Evolutionary conservation across 2,888 invertebrate genomes (phyloP).

Genomic region (Augochlorella aurata): DNA sequence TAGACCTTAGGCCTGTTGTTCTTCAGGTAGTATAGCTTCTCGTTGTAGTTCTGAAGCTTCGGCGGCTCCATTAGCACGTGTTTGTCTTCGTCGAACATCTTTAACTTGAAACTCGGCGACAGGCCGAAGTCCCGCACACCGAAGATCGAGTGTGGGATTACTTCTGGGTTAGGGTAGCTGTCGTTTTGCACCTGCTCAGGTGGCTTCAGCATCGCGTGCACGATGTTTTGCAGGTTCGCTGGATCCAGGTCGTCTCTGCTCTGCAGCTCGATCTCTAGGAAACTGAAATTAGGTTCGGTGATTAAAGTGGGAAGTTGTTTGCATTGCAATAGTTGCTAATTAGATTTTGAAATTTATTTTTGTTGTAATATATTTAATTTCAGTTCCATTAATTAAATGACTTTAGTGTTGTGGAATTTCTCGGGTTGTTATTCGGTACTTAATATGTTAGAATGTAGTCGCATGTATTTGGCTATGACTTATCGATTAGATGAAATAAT

Average conservation of each 20-base stretch:
- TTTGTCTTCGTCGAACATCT: constrained; percentile 55
- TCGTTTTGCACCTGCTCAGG: constrained; percentile 49
- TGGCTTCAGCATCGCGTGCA: constrained; percentile 72
- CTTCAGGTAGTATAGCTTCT: constrained; percentile 77
- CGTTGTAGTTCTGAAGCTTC: constrained; percentile 64
- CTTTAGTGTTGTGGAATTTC: no score
- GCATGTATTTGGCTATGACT: no score
- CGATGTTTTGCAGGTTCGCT: constrained; percentile 71
- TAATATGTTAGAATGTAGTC: no score
- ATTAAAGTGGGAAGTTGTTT: background rate
- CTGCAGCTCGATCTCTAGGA: constrained; percentile 76
- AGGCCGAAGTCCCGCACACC: constrained; percentile 73
- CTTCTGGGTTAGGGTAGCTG: constrained; percentile 72
- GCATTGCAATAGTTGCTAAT: background rate
- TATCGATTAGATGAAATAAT: no score
- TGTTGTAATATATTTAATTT: no score
- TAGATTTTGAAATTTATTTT: no score
- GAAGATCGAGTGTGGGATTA: constrained; percentile 74
- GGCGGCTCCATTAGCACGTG: constrained; percentile 56
- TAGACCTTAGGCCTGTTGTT: constrained; percentile 75
- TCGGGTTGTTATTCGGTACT: no score
- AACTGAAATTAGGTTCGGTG: constrained; percentile 55
- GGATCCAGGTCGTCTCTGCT: constrained; percentile 71
- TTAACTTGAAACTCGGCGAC: constrained; percentile 59
- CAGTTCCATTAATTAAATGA: no score